Base-by-base conservation (phyloP, 2,113 vertebrate species). In the Sarotherodon lohbergeri region DNA sequence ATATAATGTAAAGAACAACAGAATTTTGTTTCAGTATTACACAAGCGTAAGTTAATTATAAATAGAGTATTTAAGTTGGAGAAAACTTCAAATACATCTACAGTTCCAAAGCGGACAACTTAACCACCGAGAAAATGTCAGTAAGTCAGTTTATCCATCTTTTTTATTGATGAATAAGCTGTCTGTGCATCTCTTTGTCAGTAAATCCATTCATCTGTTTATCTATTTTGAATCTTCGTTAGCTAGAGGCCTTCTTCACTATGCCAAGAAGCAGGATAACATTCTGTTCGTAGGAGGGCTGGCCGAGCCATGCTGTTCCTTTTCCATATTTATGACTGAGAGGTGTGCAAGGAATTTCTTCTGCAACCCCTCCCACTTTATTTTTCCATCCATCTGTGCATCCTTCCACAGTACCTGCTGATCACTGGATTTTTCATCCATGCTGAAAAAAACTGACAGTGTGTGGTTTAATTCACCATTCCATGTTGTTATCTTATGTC, bases 271-370 rank as follows among this genome's bases (percentile, higher is more conserved):
- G 87, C 85, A 84, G 83, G 82, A 84, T 81, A 95, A 95, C 94
- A 94, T 94, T 93, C 93, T 94, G 93, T 85, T 92, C 91, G 94
- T 95, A 91, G 95, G 95, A 95, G 95, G 94, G 85, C 89, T 95
- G 93, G 92, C 95, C 91, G 85, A 89, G 91, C 86, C 82, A 11
- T 7, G 17, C 92, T 90, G 94, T 95, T 94, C 92, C 88, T 94
- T 85, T 88, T 95, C 91, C 95, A 95, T 93, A 95, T 94, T 95
- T 94, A 95, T 95, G 93, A 95, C 90, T 92, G 90, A 93, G 91
- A 94, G 90, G 91, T 93, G 92, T 91, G 88, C 79, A 86, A 90
- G 85, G 91, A 94, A 88, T 90, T 80, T 89, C 91, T 92, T 93
- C 90, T 89, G 88, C 92, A 85, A 87, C 89, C 81, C 89, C 88